Evolutionary conservation across 2,797 vertebrate genomes (phyloP), one percentile per base, ranked within the genome.

Genomic region (Forpus xanthops): DNA sequence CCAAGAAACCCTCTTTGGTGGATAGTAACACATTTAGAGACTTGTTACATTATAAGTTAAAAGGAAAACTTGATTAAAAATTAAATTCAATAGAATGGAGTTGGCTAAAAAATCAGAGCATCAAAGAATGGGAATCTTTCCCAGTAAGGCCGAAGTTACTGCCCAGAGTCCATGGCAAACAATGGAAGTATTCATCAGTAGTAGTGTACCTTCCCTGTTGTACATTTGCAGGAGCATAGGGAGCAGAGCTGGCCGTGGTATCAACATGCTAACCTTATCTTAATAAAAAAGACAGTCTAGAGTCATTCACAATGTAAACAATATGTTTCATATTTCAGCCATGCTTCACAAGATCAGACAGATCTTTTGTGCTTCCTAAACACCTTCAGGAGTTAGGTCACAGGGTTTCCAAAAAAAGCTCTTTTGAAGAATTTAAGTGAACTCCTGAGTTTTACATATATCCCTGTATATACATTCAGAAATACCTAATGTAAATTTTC

Each of bases 31-130:
- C 93, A 95, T 97, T 97, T 91, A 90, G 73, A 83, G 93, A 97
- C 93, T 97, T 97, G 93, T 95, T 97, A 97, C 85, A 58, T 97
- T 97, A 96, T 94, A 95, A 97, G 96, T 96, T 97, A 97, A 96
- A 97, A 97, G 83, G 74, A 87, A 97, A 96, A 94, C 77, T 81
- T 95, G 77, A 96, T 97, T 97, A 90, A 95, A 97, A 97, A 97
- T 94, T 95, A 89, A 94, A 95, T 97, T 95, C 87, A 96, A 96
- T 90, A 90, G 81, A 96, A 93, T 94, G 74, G 73, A 97, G 93
- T 67, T 96, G 93, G 95, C 96, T 92, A 90, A 94, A 90, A 77
- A 92, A 91, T 83, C 33, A 9, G 84, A 94, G 94, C 96, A 97
- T 97, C 95, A 97, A 97, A 97, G 91, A 94, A 96, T 58, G 88